These are phyloP conservation scores for Eledona agricola DNA, from an alignment of 2,888 invertebrate genomes.

Conservation along the genomic window DNA sequence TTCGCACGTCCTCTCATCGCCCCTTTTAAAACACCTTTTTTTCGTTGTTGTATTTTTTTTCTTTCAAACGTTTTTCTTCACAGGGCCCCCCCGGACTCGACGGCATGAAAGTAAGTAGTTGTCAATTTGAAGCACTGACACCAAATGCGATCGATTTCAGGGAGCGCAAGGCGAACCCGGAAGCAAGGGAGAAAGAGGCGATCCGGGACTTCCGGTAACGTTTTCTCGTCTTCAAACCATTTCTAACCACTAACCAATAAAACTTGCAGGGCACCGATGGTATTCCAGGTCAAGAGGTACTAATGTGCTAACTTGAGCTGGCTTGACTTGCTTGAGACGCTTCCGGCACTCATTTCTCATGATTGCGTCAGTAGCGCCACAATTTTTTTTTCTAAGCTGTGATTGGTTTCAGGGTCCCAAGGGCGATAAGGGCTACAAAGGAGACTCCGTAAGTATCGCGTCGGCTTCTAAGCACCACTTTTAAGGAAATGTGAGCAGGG, in stretches of 20 bases:
- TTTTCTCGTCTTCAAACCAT: conserved; percentile 7
- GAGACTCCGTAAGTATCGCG: conserved; percentile 76
- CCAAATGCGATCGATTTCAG: conserved; percentile 62
- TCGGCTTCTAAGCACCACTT: background rate
- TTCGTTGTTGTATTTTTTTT: conserved; percentile 44
- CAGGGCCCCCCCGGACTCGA: conserved; percentile 94
- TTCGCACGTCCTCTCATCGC: conserved; percentile 22
- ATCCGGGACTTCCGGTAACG: conserved; percentile 92
- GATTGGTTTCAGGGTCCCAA: conserved; percentile 78
- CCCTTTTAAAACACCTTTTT: conserved; percentile 19
- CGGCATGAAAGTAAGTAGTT: conserved; percentile 89
- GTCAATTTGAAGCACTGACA: background rate
- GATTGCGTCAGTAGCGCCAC: too few species aligned
- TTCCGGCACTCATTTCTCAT: conserved; percentile 24
- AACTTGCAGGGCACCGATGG: conserved; percentile 88
- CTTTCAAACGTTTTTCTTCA: conserved; percentile 65
- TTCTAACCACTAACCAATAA: conserved; percentile 2
- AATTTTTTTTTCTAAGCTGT: conserved; percentile 10
- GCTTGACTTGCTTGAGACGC: conserved; percentile 36
- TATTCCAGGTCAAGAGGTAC: conserved; percentile 90
- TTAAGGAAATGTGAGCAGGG: too few species aligned
- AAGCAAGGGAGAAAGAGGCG: conserved; percentile 90
- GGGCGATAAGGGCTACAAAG: conserved; percentile 89
- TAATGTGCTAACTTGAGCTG: conserved; percentile 39
- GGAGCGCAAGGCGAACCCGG: conserved; percentile 94